phyloP scores from a whole-genome alignment of 2,888 invertebrate species.

The Trissonchulus sp. region DNA sequence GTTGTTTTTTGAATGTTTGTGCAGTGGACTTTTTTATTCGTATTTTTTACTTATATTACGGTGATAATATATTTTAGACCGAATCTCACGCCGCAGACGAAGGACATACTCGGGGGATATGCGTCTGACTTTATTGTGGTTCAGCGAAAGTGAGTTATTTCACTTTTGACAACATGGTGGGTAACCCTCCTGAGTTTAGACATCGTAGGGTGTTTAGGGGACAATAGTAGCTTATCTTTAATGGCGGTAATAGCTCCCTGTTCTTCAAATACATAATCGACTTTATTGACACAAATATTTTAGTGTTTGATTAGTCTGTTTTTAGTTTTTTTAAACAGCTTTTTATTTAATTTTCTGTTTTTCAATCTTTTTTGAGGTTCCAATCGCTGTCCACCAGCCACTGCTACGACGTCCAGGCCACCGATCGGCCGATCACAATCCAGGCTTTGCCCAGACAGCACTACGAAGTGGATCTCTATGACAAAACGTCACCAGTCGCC shows the following conservation, averaged over 20 bases:
- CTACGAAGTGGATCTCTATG: constrained; percentile 34
- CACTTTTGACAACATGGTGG: not conserved
- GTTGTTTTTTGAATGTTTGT: no score
- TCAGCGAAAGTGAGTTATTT: constrained; percentile 29
- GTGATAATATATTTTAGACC: no score
- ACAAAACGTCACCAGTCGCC: no score
- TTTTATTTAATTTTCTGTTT: not conserved
- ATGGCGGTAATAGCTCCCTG: no score
- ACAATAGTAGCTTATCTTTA: not conserved
- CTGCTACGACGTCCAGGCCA: constrained; percentile 27
- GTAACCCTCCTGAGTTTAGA: not conserved
- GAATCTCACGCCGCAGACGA: no score
- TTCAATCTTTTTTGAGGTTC: constrained; percentile 28
- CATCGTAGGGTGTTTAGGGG: not conserved
- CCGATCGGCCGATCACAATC: constrained; percentile 30
- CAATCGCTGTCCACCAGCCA: constrained; percentile 33
- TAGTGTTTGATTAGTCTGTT: no score
- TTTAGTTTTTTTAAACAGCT: no score
- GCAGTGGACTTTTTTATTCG: no score
- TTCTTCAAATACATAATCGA: not conserved
- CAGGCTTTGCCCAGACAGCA: constrained; percentile 31
- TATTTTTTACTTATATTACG: no score
- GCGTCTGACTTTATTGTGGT: constrained; percentile 35
- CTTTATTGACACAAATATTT: not conserved
- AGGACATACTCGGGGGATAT: no score